Conservation (phyloP, 2,113 vertebrate genomes). For the cattle (Bos taurus) region ARS-UCD2.0 NC_037331.1:99577501-99578000, state of each 20-base stretch:
- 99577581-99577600: neutral
- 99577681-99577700: neutral
- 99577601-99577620: neutral
- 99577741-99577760: accelerated
- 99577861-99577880: neutral
- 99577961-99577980: neutral
- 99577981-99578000: accelerated
- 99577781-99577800: neutral
- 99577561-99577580: neutral
- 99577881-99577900: neutral
- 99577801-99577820: neutral
- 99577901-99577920: neutral
- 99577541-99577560: neutral
- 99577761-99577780: neutral
- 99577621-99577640: neutral
- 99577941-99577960: neutral
- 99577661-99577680: no score
- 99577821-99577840: neutral
- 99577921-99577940: neutral
- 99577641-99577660: neutral
- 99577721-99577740: neutral
- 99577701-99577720: neutral
- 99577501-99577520: neutral
- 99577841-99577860: neutral
- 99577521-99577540: neutral